Conservation (phyloP, 2,888 invertebrate genomes). For the Drosophila lacicola region DNA sequence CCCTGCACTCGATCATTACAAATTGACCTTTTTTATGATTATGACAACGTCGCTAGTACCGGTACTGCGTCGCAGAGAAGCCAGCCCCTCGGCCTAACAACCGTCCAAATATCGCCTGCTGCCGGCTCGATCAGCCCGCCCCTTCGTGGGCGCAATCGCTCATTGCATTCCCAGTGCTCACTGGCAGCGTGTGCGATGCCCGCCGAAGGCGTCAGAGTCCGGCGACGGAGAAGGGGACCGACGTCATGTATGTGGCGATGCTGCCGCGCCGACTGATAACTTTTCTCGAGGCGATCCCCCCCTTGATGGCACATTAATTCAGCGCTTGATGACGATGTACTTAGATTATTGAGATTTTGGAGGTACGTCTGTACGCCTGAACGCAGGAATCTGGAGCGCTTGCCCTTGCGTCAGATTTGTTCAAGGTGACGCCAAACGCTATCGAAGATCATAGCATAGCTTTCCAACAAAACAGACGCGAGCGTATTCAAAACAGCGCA, state of each 20-base stretch:
- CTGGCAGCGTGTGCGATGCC: neutral
- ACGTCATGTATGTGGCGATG: constrained; percentile 56
- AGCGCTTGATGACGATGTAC: constrained; percentile 68
- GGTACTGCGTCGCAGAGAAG: constrained; percentile 40
- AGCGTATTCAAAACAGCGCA: neutral
- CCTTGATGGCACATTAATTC: constrained; percentile 78
- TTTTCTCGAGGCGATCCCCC: constrained; percentile 76
- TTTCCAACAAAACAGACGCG: neutral
- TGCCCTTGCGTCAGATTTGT: constrained; percentile 45
- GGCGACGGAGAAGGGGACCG: constrained; percentile 26
- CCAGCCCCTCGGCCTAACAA: constrained; percentile 44
- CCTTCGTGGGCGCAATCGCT: constrained; percentile 43
- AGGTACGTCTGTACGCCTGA: constrained; percentile 20
- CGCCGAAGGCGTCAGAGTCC: constrained; percentile 11
- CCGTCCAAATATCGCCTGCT: constrained; percentile 2
- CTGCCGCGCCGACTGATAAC: constrained; percentile 60
- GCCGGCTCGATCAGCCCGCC: constrained; percentile 32
- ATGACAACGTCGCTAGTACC: constrained; percentile 12
- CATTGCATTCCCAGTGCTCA: neutral
- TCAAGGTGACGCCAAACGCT: constrained; percentile 52
- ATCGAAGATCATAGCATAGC: constrained; percentile 4
- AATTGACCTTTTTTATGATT: constrained; percentile 45
- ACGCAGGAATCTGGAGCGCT: constrained; percentile 32
- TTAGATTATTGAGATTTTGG: constrained; percentile 54
- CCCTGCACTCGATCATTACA: constrained; percentile 46